These are phyloP conservation scores for Coilia nasus DNA, from an alignment of 2,797 vertebrate species.

Conservation along the genomic window DNA sequence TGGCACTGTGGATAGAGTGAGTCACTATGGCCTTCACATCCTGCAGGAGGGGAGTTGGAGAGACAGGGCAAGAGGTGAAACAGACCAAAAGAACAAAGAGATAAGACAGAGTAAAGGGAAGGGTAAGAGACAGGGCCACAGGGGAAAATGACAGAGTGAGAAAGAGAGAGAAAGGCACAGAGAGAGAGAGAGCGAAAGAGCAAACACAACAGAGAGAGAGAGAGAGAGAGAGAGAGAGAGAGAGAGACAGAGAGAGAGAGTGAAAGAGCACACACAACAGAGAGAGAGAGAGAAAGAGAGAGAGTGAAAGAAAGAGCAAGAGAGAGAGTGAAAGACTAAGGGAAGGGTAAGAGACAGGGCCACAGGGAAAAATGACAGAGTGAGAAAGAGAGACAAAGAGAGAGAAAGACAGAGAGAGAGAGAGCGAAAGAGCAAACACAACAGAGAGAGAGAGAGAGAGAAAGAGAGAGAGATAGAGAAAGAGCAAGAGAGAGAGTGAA, in stretches of 20 bases:
- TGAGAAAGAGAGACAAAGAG: no score
- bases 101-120: neutral
- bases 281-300: neutral
- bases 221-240: neutral
- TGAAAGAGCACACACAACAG: no score
- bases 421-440: no score
- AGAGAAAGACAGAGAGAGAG: no score
- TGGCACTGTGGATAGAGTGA: constrained; percentile 94
- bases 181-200: neutral
- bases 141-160: no score
- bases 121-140: no score
- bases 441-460: neutral
- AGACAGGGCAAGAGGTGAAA: neutral
- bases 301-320: neutral
- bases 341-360: neutral
- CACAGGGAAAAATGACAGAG: no score
- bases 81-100: neutral
- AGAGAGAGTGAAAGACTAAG: no score
- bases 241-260: neutral
- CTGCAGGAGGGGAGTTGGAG: constrained; percentile 17
- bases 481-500: no score
- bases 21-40: constrained; percentile 90
- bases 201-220: no score
- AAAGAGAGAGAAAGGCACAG: neutral
- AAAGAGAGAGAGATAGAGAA: neutral